These are phyloP conservation scores for Apostichopus japonicus DNA, from an alignment of 35 echinoderm and acorn worm genomes.

Conservation along the genomic window DNA sequence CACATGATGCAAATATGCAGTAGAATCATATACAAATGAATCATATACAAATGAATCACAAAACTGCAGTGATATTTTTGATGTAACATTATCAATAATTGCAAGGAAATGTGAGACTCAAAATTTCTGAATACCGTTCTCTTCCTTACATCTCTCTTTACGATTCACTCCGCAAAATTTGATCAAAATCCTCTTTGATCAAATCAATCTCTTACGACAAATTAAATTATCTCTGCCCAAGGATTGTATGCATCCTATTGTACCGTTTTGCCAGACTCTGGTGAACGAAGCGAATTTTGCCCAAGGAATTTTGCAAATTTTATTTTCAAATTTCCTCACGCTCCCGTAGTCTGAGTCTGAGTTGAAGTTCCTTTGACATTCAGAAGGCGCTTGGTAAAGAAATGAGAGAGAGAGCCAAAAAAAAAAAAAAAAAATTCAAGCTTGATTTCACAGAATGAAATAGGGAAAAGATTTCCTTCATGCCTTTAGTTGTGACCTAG, in stretches of 20 bases:
- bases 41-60: too few species aligned
- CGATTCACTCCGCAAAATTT: too few species aligned
- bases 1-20: too few species aligned
- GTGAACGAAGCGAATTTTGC: constrained; percentile 12
- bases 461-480: neutral
- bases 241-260: neutral
- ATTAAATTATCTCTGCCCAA: neutral
- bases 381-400: neutral
- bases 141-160: too few species aligned
- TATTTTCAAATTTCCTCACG: constrained; percentile 10
- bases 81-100: too few species aligned
- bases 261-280: neutral
- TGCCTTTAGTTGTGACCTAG: neutral
- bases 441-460: neutral
- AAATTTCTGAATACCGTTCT: too few species aligned
- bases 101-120: too few species aligned
- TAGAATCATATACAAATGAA: too few species aligned
- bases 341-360: neutral
- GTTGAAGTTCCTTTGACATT: neutral
- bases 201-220: neutral
- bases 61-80: too few species aligned
- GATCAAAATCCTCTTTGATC: constrained; percentile 10
- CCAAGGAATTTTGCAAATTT: neutral
- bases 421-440: neutral
- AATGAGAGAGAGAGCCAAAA: too few species aligned